Evolutionary conservation across 2,113 vertebrate species (phyloP).

Genomic region (Terrapene triunguis): DNA sequence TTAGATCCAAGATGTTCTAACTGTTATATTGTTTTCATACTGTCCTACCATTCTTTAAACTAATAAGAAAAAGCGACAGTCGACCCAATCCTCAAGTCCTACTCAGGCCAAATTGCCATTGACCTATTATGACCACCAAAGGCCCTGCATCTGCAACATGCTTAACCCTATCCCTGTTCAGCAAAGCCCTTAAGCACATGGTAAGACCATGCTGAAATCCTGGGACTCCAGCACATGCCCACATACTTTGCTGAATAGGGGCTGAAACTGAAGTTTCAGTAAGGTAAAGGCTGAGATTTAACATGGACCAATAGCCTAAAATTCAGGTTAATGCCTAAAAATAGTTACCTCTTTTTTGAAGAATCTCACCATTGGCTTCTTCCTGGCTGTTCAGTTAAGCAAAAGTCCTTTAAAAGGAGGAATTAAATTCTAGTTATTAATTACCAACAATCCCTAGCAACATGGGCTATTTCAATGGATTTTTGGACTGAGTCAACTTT

Average conservation of each 20-base stretch:
- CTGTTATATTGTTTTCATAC: fast-evolving
- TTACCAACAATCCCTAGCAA: slow-evolving; percentile 26
- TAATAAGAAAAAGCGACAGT: not conserved
- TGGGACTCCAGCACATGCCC: not conserved
- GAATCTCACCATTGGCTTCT: not conserved
- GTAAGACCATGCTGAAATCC: not conserved
- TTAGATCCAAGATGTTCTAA: not conserved
- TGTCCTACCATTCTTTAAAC: not conserved
- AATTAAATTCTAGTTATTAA: slow-evolving; percentile 50
- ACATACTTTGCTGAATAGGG: not conserved
- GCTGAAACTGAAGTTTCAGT: slow-evolving; percentile 15
- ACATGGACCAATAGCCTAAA: slow-evolving; percentile 52
- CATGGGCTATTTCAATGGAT: not conserved
- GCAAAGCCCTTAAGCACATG: not conserved
- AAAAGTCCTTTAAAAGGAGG: slow-evolving; percentile 32
- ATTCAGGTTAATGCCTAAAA: slow-evolving; percentile 64
- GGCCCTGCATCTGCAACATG: not conserved
- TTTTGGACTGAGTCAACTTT: slow-evolving; percentile 21
- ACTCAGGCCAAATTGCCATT: not conserved
- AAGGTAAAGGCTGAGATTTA: slow-evolving; percentile 39
- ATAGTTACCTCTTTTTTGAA: slow-evolving; percentile 46
- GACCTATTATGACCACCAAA: not conserved
- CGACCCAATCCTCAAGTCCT: not conserved
- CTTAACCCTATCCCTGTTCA: not conserved
- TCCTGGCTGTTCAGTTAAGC: slow-evolving; percentile 65